A percentile compares a stretch with the other conserved stretches of the same genome.
These are phyloP conservation scores for Notocelia uddmanniana DNA, from an alignment of 2,888 invertebrate species.

Conservation along the genomic window DNA sequence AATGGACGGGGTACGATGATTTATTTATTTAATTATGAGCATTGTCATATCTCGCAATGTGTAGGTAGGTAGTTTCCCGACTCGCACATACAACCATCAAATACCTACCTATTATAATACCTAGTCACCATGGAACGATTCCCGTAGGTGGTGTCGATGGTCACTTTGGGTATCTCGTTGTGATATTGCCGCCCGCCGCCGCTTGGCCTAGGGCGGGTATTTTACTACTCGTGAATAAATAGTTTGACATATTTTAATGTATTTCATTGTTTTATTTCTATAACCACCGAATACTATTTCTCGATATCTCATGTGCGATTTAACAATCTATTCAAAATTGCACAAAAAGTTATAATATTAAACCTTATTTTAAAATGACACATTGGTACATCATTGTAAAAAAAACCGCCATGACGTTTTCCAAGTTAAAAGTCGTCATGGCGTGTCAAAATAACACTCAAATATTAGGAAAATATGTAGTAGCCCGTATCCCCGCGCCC, in stretches of 20 bases:
- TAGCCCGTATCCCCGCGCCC: constrained; percentile 58
- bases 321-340: too few relatives aligned
- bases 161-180: constrained; percentile 60
- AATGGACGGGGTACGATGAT: not conserved
- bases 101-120: too few relatives aligned
- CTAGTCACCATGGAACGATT: too few relatives aligned
- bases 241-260: constrained; percentile 75
- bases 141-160: too few relatives aligned
- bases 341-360: not conserved
- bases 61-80: not conserved
- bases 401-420: constrained; percentile 56
- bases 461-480: constrained; percentile 74
- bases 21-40: not conserved
- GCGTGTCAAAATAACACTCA: constrained; percentile 77
- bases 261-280: constrained; percentile 59
- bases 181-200: constrained; percentile 57
- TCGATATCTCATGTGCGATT: too few relatives aligned
- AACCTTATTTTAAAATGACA: not conserved
- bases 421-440: constrained; percentile 72
- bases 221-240: constrained; percentile 70
- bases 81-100: too few relatives aligned
- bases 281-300: too few relatives aligned
- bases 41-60: not conserved
- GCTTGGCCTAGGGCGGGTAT: constrained; percentile 55
- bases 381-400: not conserved